Percentiles rank a stretch among this genome's conserved stretches.
These are phyloP conservation scores for Araneus ventricosus DNA, from an alignment of 1,140 invertebrate genomes.

Conservation along the genomic window DNA sequence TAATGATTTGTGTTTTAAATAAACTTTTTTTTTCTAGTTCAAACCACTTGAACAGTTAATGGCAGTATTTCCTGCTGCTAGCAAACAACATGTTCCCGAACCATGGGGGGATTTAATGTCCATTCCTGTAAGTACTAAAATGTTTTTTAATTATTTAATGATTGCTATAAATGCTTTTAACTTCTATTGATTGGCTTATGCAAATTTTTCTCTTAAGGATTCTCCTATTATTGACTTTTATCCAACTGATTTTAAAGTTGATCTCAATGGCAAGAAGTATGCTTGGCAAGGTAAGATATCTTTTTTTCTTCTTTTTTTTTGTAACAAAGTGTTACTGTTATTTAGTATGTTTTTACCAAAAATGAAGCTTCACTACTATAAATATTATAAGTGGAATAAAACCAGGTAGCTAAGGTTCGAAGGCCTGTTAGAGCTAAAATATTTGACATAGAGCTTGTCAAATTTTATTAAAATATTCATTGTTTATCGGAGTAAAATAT, in stretches of 20 bases:
- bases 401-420: no score
- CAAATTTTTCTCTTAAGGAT: constrained; percentile 82
- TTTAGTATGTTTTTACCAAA: no score
- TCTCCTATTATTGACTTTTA: constrained; percentile 99
- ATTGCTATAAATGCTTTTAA: constrained; percentile 32
- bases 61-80: constrained; percentile 99
- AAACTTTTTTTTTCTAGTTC: constrained; percentile 85
- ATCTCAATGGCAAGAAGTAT: constrained; percentile 99
- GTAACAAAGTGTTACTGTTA: no score
- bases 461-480: no score
- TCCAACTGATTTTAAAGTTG: constrained; percentile 98
- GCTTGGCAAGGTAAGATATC: constrained; percentile 92
- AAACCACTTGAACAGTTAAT: constrained; percentile 98
- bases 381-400: no score
- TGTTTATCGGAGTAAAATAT: no score
- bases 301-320: no score
- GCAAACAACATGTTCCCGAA: constrained; percentile 93
- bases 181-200: background rate
- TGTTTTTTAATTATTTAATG: background rate
- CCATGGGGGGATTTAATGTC: constrained; percentile 97
- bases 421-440: no score
- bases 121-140: constrained; percentile 86
- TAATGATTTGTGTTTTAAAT: constrained; percentile 19
- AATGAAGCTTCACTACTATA: no score
- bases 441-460: no score